Conservation (phyloP, 2,888 invertebrate species). For the Sussaba pulchella region DNA sequence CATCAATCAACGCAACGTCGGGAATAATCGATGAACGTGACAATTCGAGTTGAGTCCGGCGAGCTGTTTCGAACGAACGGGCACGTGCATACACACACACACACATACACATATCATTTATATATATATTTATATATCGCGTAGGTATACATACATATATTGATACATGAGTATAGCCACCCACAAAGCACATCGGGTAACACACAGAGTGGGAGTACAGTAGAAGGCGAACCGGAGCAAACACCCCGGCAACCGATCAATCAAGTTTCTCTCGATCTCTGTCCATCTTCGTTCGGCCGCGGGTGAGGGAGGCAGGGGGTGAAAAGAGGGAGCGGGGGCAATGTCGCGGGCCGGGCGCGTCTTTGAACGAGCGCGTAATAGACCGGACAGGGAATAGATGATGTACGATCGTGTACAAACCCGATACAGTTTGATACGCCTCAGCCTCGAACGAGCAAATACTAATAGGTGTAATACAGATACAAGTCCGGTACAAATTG, state of each 20-base stretch:
- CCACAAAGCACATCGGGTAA: conserved; percentile 9
- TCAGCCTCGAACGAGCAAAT: conserved; percentile 30
- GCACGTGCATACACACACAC: conserved; percentile 33
- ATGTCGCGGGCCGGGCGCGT: too few relatives aligned
- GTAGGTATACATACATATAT: too few relatives aligned
- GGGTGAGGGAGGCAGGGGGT: too few relatives aligned
- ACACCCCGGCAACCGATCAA: conserved; percentile 82
- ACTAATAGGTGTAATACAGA: conserved; percentile 30
- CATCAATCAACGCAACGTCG: conserved; percentile 82
- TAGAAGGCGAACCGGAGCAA: conserved; percentile 83
- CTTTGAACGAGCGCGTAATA: conserved; percentile 71
- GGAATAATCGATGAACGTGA: conserved; percentile 84
- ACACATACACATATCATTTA: neutral
- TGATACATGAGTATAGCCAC: conserved; percentile 15
- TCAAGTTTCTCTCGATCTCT: conserved; percentile 78
- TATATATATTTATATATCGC: too few relatives aligned
- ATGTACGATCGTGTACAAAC: conserved; percentile 60
- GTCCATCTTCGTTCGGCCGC: conserved; percentile 75
- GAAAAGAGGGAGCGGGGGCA: too few relatives aligned
- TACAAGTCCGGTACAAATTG: too few relatives aligned
- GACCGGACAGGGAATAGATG: conserved; percentile 68
- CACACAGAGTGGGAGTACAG: conserved; percentile 63
- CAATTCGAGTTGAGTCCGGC: conserved; percentile 81
- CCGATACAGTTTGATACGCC: conserved; percentile 40
- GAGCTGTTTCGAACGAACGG: conserved; percentile 67